Conservation (phyloP, 2,797 vertebrate genomes). For the Falco biarmicus region DNA sequence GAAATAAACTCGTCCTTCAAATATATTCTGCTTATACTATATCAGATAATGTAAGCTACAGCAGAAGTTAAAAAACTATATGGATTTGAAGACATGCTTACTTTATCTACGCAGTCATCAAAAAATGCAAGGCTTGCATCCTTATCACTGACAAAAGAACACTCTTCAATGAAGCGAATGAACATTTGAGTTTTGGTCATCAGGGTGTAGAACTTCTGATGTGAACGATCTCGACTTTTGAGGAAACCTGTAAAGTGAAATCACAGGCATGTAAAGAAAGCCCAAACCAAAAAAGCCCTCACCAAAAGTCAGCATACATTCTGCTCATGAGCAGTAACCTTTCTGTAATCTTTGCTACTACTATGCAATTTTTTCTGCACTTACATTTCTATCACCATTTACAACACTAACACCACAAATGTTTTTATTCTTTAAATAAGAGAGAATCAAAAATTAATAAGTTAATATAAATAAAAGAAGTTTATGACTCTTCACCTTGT, state of each 20-base stretch:
- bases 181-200: slow-evolving; percentile 99
- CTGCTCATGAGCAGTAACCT: accelerated
- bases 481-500: slow-evolving; percentile 83
- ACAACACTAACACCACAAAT: neutral
- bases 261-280: neutral
- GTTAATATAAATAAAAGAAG: neutral
- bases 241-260: slow-evolving; percentile 86
- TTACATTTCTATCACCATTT: neutral
- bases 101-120: slow-evolving; percentile 99
- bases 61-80: neutral
- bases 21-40: neutral
- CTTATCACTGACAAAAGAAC: slow-evolving; percentile 98
- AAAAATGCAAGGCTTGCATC: slow-evolving; percentile 97
- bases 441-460: neutral
- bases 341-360: neutral
- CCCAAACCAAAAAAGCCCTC: neutral
- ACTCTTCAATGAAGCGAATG: slow-evolving; percentile 98
- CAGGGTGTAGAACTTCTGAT: slow-evolving; percentile 97
- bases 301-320: neutral
- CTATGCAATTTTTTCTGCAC: neutral
- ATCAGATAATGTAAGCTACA: neutral
- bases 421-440: neutral
- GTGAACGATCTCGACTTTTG: slow-evolving; percentile 95
- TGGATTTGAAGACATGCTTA: slow-evolving; percentile 80
- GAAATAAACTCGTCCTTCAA: neutral